Evolutionary conservation across 92 coral and sea anemone genomes (phyloP).

Genomic region (Zoanthus sansibaricus): DNA sequence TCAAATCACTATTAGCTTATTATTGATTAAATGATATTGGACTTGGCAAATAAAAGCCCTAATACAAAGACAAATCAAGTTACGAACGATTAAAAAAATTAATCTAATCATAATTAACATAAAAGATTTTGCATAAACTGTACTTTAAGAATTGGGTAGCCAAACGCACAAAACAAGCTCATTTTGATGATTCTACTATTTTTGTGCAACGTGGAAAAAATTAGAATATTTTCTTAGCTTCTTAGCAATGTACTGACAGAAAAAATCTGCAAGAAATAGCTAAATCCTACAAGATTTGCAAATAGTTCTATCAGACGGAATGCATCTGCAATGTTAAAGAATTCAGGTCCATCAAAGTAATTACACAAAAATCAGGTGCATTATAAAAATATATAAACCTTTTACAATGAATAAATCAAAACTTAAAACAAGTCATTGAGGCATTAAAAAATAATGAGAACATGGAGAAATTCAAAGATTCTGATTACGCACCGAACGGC

Average conservation of each 20-base stretch:
- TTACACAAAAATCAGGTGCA: background rate
- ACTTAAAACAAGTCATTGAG: conserved; percentile 47
- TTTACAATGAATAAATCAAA: conserved; percentile 14
- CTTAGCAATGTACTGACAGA: conserved; percentile 29
- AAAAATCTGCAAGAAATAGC: background rate
- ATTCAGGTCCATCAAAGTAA: background rate
- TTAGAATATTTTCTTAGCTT: background rate
- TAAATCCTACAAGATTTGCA: background rate
- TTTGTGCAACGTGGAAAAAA: conserved; percentile 33
- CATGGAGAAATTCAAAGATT: conserved; percentile 33
- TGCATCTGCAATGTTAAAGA: background rate
- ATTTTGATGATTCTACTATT: background rate
- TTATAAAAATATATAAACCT: background rate
- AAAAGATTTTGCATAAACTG: background rate
- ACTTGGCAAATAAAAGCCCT: background rate
- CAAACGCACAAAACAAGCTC: background rate
- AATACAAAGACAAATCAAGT: background rate
- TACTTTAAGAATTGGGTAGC: background rate
- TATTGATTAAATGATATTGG: conserved; percentile 29
- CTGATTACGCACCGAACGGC: conserved; percentile 75
- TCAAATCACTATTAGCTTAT: conserved; percentile 6
- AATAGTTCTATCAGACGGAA: background rate
- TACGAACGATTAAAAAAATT: background rate
- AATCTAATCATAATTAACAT: background rate
- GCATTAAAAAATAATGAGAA: conserved; percentile 48